Conservation (phyloP, 1,140 invertebrate species). For the Teleogryllus occipitalis region DNA sequence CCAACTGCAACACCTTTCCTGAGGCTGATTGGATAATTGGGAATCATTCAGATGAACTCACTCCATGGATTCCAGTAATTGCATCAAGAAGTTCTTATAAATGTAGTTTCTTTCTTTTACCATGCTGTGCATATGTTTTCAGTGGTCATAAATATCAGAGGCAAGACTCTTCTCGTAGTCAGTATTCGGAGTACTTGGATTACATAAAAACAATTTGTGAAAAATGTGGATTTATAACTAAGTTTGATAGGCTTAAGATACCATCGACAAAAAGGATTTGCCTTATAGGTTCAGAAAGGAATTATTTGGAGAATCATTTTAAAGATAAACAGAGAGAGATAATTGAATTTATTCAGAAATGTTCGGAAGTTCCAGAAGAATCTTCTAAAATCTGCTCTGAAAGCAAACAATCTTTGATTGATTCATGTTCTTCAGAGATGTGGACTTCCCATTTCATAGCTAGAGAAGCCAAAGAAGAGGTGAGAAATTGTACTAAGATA, state of each 20-base stretch:
- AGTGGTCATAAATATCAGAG: constrained; percentile 73
- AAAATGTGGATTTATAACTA: constrained; percentile 65
- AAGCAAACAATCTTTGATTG: constrained; percentile 5
- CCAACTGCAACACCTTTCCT: constrained; percentile 57
- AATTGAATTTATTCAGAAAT: constrained; percentile 39
- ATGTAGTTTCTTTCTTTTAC: constrained; percentile 80
- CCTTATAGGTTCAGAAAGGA: constrained; percentile 58
- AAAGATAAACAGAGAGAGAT: constrained; percentile 36
- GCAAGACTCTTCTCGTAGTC: constrained; percentile 53
- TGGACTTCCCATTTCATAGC: constrained; percentile 53
- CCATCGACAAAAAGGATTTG: constrained; percentile 92
- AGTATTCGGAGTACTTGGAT: constrained; percentile 76
- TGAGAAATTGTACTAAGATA: constrained; percentile 81
- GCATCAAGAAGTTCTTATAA: constrained; percentile 60
- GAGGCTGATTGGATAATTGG: constrained; percentile 92
- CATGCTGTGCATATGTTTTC: constrained; percentile 91
- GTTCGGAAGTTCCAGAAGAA: constrained; percentile 8
- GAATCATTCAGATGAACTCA: constrained; percentile 97
- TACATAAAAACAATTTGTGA: constrained; percentile 63
- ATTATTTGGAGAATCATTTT: constrained; percentile 35
- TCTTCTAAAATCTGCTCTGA: constrained; percentile 9
- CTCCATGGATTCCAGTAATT: constrained; percentile 94
- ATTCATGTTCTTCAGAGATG: constrained; percentile 15
- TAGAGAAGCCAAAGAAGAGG: constrained; percentile 56
- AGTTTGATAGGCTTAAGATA: constrained; percentile 80